Evolutionary conservation across 2,113 vertebrate species (phyloP).

Genomic region (Syrrhaptes paradoxus): DNA sequence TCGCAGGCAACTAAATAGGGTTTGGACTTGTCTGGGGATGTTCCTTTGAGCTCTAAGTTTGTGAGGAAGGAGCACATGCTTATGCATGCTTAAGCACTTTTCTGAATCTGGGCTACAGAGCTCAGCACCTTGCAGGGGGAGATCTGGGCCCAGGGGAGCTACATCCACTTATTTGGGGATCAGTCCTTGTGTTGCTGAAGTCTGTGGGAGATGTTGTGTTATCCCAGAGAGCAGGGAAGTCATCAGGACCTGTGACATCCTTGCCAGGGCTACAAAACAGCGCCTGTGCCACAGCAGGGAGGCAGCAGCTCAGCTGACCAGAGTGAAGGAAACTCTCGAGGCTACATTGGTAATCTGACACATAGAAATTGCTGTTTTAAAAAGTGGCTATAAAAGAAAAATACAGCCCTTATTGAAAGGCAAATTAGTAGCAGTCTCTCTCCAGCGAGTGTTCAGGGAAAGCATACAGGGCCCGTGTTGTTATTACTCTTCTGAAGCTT

Average conservation of each 20-base stretch:
- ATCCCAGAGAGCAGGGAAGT: background rate
- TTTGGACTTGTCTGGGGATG: background rate
- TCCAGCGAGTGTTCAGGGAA: background rate
- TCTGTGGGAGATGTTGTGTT: background rate
- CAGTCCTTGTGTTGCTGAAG: background rate
- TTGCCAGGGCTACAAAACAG: fast-evolving
- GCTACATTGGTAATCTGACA: background rate
- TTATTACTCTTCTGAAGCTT: constrained; percentile 24
- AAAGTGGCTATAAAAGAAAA: background rate
- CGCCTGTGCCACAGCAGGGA: fast-evolving
- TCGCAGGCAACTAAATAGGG: background rate
- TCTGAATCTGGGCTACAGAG: background rate
- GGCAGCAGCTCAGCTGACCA: background rate
- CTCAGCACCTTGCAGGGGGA: background rate
- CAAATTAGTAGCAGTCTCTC: background rate
- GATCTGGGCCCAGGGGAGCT: background rate
- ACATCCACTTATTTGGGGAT: too few species aligned
- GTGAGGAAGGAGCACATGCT: background rate
- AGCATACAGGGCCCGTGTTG: background rate
- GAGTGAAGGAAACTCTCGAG: background rate
- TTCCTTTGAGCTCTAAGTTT: background rate
- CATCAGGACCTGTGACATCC: background rate
- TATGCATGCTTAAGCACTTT: background rate
- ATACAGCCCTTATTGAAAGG: background rate
- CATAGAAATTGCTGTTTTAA: background rate